Percentiles rank a stretch among this genome's conserved stretches.
phyloP scores from a whole-genome alignment of 2,888 invertebrate genomes.

The Stenodema calcarata region DNA sequence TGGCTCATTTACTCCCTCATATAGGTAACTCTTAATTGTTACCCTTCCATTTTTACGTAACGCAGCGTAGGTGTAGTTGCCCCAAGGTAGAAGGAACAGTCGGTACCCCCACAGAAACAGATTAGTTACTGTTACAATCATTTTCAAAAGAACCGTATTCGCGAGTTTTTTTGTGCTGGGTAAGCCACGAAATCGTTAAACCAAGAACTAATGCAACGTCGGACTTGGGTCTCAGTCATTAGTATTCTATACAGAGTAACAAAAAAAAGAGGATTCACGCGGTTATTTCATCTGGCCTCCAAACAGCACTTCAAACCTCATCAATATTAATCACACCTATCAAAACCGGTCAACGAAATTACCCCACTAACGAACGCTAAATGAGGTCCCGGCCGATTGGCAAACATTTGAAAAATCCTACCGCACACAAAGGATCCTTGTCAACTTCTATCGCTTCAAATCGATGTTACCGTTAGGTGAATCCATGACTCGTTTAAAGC shows the following conservation, averaged over 20 bases:
- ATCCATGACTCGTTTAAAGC: too few species aligned
- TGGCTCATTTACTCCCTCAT: background rate
- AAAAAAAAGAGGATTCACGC: background rate
- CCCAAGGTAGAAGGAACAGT: background rate
- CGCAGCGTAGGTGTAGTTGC: too few species aligned
- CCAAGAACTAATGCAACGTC: background rate
- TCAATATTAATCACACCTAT: conserved; percentile 35
- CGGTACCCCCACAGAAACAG: too few species aligned
- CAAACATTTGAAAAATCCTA: background rate
- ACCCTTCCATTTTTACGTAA: background rate
- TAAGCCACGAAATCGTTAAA: background rate
- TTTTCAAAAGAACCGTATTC: background rate
- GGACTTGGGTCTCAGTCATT: background rate
- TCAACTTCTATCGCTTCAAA: background rate
- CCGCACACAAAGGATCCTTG: background rate
- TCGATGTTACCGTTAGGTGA: background rate
- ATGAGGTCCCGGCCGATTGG: conserved; percentile 7
- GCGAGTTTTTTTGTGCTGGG: background rate
- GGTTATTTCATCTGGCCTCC: background rate
- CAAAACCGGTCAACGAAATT: conserved; percentile 30
- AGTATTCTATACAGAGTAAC: background rate
- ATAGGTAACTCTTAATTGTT: background rate
- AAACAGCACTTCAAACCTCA: conserved; percentile 17
- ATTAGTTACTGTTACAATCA: too few species aligned
- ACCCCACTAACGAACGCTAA: conserved; percentile 20